Evolutionary conservation across 1,140 invertebrate species (phyloP).

Genomic region (Cepaea nemoralis): DNA sequence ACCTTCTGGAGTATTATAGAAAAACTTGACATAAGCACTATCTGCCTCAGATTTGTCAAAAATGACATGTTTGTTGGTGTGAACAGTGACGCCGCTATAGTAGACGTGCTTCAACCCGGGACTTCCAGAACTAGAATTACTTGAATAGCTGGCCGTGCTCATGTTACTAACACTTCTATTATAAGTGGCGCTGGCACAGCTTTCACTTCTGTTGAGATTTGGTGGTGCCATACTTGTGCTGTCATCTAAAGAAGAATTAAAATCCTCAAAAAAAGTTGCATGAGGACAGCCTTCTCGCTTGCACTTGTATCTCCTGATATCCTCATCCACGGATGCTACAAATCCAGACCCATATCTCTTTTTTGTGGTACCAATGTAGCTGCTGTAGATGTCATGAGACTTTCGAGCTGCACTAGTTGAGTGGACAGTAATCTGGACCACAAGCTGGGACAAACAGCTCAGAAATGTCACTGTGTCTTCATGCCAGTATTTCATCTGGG

Average conservation of each 20-base stretch:
- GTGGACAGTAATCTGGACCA: slow-evolving; percentile 33
- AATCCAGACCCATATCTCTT: slow-evolving; percentile 31
- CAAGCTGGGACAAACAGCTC: slow-evolving; percentile 24
- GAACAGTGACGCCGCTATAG: slow-evolving; percentile 20
- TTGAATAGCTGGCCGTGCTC: slow-evolving; percentile 23
- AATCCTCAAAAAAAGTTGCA: neutral
- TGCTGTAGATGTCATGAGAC: slow-evolving; percentile 19
- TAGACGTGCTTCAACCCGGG: neutral
- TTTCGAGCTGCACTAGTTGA: neutral
- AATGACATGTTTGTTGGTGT: slow-evolving; percentile 33
- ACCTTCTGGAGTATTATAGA: slow-evolving; percentile 30
- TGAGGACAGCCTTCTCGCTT: slow-evolving; percentile 10
- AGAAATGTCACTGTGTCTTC: slow-evolving; percentile 36
- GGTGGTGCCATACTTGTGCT: neutral
- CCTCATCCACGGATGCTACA: slow-evolving; percentile 30
- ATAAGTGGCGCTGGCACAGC: neutral
- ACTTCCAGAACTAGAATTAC: neutral
- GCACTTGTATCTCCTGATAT: neutral
- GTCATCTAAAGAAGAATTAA: neutral
- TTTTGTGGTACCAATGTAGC: slow-evolving; percentile 8
- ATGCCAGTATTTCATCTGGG: slow-evolving; percentile 26
- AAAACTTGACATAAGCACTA: slow-evolving; percentile 30
- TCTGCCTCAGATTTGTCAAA: slow-evolving; percentile 38
- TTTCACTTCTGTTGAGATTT: neutral
- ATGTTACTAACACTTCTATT: neutral